Evolutionary conservation across 2,113 vertebrate species (phyloP).

Genomic region (Prionailurus bengalensis): DNA sequence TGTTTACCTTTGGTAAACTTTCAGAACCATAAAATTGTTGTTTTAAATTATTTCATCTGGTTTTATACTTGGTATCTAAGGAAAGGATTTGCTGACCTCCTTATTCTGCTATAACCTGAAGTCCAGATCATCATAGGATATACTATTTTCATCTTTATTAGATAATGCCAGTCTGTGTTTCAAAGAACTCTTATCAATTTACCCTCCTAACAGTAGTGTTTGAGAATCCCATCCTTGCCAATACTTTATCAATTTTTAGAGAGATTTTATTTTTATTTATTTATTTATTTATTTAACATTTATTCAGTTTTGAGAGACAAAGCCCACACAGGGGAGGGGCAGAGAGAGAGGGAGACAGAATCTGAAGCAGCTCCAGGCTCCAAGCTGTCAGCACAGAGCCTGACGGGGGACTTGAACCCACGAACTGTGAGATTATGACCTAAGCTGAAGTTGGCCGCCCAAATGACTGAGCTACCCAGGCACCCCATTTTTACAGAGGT

Average conservation of each 20-base stretch:
- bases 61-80: neutral
- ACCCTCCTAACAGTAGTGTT: neutral
- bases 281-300: too few species aligned
- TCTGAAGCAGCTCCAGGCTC: too few species aligned
- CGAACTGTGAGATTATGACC: too few species aligned
- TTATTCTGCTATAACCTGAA: neutral
- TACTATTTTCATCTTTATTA: conserved; percentile 16
- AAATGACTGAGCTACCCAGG: too few species aligned
- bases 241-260: neutral
- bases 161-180: neutral
- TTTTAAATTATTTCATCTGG: neutral
- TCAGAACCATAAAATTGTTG: neutral
- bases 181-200: neutral
- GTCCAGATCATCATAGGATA: neutral
- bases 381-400: too few species aligned
- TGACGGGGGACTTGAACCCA: too few species aligned
- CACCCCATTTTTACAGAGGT: neutral
- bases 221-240: neutral
- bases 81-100: neutral
- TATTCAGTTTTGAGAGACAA: too few species aligned
- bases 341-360: too few species aligned
- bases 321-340: too few species aligned
- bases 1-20: neutral
- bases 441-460: too few species aligned
- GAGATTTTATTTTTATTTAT: neutral